These are phyloP conservation scores for Hydriomena furcata DNA, from an alignment of 2,888 invertebrate genomes.

Conservation along the genomic window DNA sequence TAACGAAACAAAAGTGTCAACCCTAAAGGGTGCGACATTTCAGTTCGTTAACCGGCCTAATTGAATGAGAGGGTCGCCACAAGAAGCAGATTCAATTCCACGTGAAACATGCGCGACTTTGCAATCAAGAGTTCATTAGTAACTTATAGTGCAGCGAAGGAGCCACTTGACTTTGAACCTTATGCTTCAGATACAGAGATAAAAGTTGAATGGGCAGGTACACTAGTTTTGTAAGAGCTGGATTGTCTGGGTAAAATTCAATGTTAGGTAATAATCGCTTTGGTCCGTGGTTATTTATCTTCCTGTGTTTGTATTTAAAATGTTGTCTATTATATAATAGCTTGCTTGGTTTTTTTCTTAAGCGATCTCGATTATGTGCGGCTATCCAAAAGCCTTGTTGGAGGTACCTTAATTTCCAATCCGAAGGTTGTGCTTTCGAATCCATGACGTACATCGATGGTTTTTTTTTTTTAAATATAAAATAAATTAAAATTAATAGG, in stretches of 20 bases:
- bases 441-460: no score
- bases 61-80: constrained; percentile 45
- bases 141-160: background rate
- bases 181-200: background rate
- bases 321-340: no score
- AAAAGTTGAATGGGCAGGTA: background rate
- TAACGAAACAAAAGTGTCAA: background rate
- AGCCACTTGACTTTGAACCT: constrained; percentile 5
- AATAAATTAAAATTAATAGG: no score
- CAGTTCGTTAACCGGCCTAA: constrained; percentile 51
- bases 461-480: no score
- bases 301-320: no score
- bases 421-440: no score
- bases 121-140: constrained; percentile 33
- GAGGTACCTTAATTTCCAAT: no score
- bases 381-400: no score
- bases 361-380: no score
- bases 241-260: constrained; percentile 4
- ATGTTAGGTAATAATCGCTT: background rate
- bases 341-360: no score
- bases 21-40: constrained; percentile 38
- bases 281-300: background rate
- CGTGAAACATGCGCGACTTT: constrained; percentile 29
- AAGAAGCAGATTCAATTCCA: constrained; percentile 35
- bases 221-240: background rate